Conservation (phyloP, 2,113 vertebrate species). For the Rhipidura dahli region DNA sequence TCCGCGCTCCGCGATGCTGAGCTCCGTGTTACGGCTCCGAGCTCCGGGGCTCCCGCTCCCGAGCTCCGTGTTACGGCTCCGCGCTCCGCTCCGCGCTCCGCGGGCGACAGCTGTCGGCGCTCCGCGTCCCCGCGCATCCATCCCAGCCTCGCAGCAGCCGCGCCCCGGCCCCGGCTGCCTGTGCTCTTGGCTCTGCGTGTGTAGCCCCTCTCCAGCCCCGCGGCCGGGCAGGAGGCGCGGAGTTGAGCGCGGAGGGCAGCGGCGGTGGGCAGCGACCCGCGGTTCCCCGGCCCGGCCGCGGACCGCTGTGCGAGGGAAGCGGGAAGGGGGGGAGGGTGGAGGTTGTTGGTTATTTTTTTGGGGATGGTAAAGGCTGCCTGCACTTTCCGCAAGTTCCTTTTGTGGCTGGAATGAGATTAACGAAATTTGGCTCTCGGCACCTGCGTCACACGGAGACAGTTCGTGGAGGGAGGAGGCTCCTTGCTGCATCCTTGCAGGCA, state of each 20-base stretch:
- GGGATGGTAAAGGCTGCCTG: not conserved
- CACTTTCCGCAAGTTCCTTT: constrained; percentile 34
- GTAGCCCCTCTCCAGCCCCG: not conserved
- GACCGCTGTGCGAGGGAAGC: not conserved
- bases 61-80: too few relatives aligned
- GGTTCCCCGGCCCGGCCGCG: not conserved
- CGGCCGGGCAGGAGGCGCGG: not conserved
- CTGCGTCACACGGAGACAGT: not conserved
- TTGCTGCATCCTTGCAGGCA: constrained; percentile 1
- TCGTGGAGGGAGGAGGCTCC: not conserved
- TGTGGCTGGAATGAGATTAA: constrained; percentile 1
- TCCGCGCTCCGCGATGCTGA: not conserved
- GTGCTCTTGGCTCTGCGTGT: rapidly evolving
- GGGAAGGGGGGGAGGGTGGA: too few relatives aligned
- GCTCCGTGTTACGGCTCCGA: not conserved
- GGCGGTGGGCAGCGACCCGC: not conserved
- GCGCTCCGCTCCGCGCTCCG: not conserved
- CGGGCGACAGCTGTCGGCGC: not conserved
- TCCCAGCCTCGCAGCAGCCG: not conserved
- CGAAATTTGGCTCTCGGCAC: constrained; percentile 12
- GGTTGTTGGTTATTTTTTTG: not conserved
- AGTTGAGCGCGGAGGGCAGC: not conserved
- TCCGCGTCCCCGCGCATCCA: not conserved
- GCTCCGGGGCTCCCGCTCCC: too few relatives aligned
- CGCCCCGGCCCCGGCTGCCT: not conserved